Conservation (phyloP, 2,113 vertebrate species). For the Sebastes fasciatus region DNA sequence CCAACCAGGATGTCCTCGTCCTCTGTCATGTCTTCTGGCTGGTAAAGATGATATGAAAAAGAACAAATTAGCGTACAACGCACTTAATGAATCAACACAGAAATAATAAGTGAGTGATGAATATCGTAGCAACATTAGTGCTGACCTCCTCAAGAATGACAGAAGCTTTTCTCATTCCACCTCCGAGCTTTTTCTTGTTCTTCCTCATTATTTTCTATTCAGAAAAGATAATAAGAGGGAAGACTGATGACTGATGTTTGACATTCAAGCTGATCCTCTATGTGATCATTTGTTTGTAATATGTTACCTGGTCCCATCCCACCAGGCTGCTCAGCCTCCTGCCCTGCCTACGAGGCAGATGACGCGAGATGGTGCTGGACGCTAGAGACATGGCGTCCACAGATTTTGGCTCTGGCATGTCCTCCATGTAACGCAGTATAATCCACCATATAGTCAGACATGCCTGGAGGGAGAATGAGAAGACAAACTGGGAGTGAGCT, state of each 20-base stretch:
- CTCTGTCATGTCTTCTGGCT: constrained; percentile 66
- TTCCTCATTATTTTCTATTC: constrained; percentile 79
- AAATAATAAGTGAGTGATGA: background rate
- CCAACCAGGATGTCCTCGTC: constrained; percentile 84
- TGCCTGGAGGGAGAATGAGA: constrained; percentile 79
- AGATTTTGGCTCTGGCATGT: constrained; percentile 88
- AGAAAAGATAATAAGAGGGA: constrained; percentile 5
- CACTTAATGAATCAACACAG: background rate
- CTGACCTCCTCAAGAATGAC: constrained; percentile 80
- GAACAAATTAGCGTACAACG: background rate
- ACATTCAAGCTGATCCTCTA: background rate
- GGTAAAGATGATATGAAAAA: background rate
- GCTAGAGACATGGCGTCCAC: constrained; percentile 43
- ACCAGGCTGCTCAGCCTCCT: constrained; percentile 82
- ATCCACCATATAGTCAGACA: constrained; percentile 89
- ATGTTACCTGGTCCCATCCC: constrained; percentile 83
- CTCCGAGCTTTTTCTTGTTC: constrained; percentile 72
- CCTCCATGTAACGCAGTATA: constrained; percentile 95
- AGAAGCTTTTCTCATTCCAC: constrained; percentile 72
- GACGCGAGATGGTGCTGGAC: constrained; percentile 33
- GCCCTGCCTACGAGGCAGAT: constrained; percentile 42
- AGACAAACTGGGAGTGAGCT: background rate
- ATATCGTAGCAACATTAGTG: background rate
- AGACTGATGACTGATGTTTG: background rate
- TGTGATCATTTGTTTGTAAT: background rate